Evolutionary conservation across 1,140 invertebrate genomes (phyloP).

Genomic region (Drosophila bocqueti): DNA sequence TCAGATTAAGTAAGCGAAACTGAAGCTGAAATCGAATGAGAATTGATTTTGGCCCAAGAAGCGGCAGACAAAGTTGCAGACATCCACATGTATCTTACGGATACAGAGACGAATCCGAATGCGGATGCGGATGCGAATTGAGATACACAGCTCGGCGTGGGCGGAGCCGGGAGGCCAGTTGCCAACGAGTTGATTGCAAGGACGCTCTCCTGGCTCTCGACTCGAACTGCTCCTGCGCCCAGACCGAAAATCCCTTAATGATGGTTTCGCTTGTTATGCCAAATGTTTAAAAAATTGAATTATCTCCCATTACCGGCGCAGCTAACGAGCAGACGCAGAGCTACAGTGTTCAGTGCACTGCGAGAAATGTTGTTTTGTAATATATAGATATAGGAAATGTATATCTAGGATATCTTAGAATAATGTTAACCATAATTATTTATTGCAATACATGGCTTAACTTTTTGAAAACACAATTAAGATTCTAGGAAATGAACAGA

Average conservation of each 20-base stretch:
- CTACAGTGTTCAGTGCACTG: conserved; percentile 18
- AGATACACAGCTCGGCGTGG: conserved; percentile 18
- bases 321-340: conserved; percentile 70
- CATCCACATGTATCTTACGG: conserved; percentile 57
- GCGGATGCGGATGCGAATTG: background rate
- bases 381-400: too few relatives aligned
- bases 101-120: conserved; percentile 23
- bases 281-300: conserved; percentile 85
- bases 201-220: conserved; percentile 19
- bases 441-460: too few relatives aligned
- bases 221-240: conserved; percentile 28
- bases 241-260: conserved; percentile 84
- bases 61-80: conserved; percentile 69
- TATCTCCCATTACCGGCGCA: conserved; percentile 83
- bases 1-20: conserved; percentile 58
- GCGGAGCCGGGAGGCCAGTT: conserved; percentile 23
- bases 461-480: background rate
- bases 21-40: conserved; percentile 60
- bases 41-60: conserved; percentile 65
- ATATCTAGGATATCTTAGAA: background rate
- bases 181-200: conserved; percentile 58
- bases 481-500: too few relatives aligned
- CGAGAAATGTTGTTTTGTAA: background rate
- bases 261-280: conserved; percentile 85
- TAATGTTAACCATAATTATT: background rate